Conservation (phyloP, 2,888 invertebrate species). For the Drosophila cognata region DNA sequence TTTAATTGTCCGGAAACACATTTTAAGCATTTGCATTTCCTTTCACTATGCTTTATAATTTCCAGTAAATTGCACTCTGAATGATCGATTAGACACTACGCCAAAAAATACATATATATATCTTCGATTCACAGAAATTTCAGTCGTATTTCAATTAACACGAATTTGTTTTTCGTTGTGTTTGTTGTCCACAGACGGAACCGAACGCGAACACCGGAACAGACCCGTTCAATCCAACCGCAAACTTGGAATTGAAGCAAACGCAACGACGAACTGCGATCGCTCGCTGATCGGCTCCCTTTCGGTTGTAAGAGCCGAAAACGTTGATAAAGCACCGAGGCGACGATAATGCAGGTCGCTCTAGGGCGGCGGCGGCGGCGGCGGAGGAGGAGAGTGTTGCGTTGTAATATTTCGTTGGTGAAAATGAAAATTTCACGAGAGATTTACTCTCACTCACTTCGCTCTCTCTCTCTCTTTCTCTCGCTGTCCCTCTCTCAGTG, state of each 20-base stretch:
- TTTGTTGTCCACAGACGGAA: constrained; percentile 19
- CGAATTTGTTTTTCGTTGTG: constrained; percentile 27
- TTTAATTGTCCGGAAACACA: constrained; percentile 15
- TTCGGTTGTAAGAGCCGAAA: constrained; percentile 53
- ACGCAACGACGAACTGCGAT: constrained; percentile 31
- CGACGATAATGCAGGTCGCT: constrained; percentile 45
- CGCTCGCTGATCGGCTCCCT: constrained; percentile 35
- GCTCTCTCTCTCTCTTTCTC: constrained; percentile 5
- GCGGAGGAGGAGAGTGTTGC: not conserved
- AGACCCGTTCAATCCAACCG: constrained; percentile 69
- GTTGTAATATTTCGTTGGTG: constrained; percentile 26
- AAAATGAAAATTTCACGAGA: constrained; percentile 29
- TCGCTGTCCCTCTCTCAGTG: not conserved
- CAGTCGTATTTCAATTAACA: constrained; percentile 55
- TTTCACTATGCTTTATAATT: constrained; percentile 5
- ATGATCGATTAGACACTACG: constrained; percentile 23
- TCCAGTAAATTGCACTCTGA: constrained; percentile 5
- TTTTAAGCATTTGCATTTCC: constrained; percentile 15
- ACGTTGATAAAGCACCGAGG: constrained; percentile 52
- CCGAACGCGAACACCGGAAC: constrained; percentile 54
- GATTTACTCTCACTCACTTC: not conserved
- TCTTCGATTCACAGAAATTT: constrained; percentile 41
- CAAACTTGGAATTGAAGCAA: constrained; percentile 68
- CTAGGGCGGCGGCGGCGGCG: not conserved
- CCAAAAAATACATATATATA: not conserved